Percentiles rank a stretch among this genome's conserved stretches.
phyloP scores from a whole-genome alignment of 2,888 invertebrate species.

The Aspidiotus rigidus region DNA sequence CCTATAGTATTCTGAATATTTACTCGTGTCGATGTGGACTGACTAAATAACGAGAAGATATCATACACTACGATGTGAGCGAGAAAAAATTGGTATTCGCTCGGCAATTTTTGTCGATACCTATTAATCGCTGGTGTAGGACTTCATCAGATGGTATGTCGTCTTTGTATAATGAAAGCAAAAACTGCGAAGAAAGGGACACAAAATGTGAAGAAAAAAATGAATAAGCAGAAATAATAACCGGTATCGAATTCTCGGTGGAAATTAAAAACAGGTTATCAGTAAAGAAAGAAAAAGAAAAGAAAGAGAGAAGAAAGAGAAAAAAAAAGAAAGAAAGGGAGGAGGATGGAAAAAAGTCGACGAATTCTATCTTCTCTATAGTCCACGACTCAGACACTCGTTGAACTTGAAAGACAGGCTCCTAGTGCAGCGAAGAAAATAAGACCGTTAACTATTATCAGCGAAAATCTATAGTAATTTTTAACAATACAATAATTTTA shows the following conservation, averaged over 20 bases:
- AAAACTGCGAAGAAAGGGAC: too few relatives aligned
- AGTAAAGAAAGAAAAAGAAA: not conserved
- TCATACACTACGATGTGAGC: too few relatives aligned
- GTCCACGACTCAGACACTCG: not conserved
- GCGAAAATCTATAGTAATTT: not conserved
- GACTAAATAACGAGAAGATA: too few relatives aligned
- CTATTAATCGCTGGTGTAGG: too few relatives aligned
- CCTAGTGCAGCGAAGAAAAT: not conserved
- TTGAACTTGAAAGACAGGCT: not conserved
- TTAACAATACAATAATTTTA: too few relatives aligned
- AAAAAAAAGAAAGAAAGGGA: not conserved
- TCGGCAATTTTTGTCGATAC: too few relatives aligned
- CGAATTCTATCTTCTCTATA: not conserved
- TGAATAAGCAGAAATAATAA: not conserved
- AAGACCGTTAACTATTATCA: not conserved
- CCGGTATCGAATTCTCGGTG: conserved; percentile 1
- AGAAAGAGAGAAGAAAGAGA: not conserved
- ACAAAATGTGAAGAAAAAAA: too few relatives aligned
- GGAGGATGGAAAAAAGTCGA: conserved; percentile 2
- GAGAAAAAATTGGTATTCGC: too few relatives aligned
- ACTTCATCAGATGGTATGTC: too few relatives aligned
- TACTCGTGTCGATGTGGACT: too few relatives aligned
- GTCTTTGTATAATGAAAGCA: too few relatives aligned
- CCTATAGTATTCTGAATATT: too few relatives aligned
- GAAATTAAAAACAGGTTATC: conserved; percentile 2